These are phyloP conservation scores for Gopherus flavomarginatus DNA, from an alignment of 2,113 vertebrate species.

Conservation along the genomic window DNA sequence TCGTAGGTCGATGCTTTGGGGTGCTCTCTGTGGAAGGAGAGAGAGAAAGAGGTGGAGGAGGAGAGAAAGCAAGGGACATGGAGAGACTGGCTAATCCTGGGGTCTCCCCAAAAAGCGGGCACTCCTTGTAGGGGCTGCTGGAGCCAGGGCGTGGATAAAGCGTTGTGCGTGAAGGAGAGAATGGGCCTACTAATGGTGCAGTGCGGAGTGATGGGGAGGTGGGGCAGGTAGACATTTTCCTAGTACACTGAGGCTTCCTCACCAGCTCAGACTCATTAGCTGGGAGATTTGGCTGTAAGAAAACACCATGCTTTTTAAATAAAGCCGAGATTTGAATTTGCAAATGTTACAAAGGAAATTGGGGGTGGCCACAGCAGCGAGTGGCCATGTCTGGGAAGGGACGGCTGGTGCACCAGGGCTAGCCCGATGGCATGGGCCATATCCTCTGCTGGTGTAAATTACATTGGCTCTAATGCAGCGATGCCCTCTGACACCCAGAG, in stretches of 20 bases:
- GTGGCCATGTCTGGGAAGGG: neutral
- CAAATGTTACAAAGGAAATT: neutral
- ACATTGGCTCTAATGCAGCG: neutral
- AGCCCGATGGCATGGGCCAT: neutral
- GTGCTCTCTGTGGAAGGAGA: neutral
- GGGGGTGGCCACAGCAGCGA: rapidly evolving
- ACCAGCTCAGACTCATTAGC: neutral
- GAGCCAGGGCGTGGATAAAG: neutral
- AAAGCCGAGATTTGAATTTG: neutral
- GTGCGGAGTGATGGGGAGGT: neutral
- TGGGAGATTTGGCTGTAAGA: neutral
- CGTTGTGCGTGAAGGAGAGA: neutral
- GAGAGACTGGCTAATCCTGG: neutral
- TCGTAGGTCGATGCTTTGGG: neutral
- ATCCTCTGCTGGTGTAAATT: neutral
- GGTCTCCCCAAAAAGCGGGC: neutral
- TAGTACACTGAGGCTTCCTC: neutral
- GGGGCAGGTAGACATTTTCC: neutral
- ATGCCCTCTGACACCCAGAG: rapidly evolving
- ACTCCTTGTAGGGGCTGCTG: neutral
- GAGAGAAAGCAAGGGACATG: neutral
- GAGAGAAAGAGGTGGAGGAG: neutral
- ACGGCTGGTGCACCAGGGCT: neutral
- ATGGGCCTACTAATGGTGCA: neutral
- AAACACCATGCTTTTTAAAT: neutral